Evolutionary conservation across 2,888 invertebrate genomes (phyloP).

Genomic region (Dryadula phaetusa): DNA sequence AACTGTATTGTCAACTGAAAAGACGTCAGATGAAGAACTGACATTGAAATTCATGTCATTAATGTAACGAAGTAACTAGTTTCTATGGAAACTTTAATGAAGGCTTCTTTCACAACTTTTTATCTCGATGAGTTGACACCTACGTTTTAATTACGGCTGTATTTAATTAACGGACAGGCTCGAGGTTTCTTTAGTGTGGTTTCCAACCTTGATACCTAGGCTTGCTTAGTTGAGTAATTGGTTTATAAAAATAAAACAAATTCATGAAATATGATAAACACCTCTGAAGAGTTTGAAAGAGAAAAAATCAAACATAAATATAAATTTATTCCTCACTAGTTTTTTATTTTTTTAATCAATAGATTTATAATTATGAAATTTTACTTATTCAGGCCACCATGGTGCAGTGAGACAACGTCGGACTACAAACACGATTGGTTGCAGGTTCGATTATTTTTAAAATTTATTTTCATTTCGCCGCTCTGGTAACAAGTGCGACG

Average conservation of each 20-base stretch:
- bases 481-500: too few species aligned
- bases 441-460: too few species aligned
- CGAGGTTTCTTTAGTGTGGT: constrained; percentile 30
- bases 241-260: background rate
- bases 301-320: too few species aligned
- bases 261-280: background rate
- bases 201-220: constrained; percentile 28
- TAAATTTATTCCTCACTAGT: too few species aligned
- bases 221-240: background rate
- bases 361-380: too few species aligned
- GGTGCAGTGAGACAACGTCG: too few species aligned
- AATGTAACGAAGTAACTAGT: constrained; percentile 7
- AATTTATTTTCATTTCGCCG: too few species aligned
- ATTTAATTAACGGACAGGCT: constrained; percentile 27
- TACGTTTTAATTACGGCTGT: constrained; percentile 25
- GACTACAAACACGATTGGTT: too few species aligned
- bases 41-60: constrained; percentile 8
- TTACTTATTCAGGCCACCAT: too few species aligned
- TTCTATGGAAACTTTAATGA: constrained; percentile 21
- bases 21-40: background rate
- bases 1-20: background rate
- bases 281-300: too few species aligned
- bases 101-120: constrained; percentile 15
- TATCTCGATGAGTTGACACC: constrained; percentile 23
- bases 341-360: too few species aligned